Evolutionary conservation across 2,888 invertebrate species (phyloP).

Genomic region (Spodoptera littoralis): DNA sequence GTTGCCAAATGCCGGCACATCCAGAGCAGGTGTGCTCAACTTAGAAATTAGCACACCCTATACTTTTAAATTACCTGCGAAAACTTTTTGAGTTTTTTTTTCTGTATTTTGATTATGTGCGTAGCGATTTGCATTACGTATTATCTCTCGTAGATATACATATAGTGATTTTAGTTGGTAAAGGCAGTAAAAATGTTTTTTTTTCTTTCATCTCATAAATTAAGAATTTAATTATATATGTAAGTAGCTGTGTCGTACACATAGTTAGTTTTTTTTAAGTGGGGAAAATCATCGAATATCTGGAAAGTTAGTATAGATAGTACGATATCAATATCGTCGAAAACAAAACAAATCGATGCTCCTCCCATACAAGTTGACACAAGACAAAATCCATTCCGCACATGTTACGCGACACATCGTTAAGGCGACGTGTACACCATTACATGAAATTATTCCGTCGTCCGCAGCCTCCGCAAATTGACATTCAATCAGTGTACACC

Average conservation of each 20-base stretch:
- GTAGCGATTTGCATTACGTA: too few species aligned
- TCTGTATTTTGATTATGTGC: background rate
- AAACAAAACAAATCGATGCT: constrained; percentile 45
- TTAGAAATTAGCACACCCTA: constrained; percentile 56
- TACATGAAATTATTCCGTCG: constrained; percentile 78
- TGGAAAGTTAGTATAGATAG: too few species aligned
- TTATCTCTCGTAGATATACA: too few species aligned
- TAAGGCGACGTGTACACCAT: constrained; percentile 81
- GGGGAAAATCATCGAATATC: too few species aligned
- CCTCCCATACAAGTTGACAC: constrained; percentile 41
- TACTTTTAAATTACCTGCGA: constrained; percentile 49
- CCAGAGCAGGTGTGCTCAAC: constrained; percentile 62
- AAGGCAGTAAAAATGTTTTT: too few species aligned
- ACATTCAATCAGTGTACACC: constrained; percentile 87
- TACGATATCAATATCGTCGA: constrained; percentile 10
- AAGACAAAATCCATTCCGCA: constrained; percentile 58
- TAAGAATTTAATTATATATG: too few species aligned
- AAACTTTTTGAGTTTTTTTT: constrained; percentile 11
- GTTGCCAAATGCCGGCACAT: constrained; percentile 51
- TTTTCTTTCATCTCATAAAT: too few species aligned
- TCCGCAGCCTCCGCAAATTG: constrained; percentile 77
- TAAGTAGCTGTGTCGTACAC: too few species aligned
- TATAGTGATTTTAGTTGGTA: too few species aligned
- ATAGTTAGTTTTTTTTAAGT: too few species aligned
- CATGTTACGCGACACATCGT: constrained; percentile 77